A percentile compares a stretch with the other conserved stretches of the same genome.
These are phyloP conservation scores for Dolichallabes microphthalmus DNA, from an alignment of 2,113 vertebrate genomes.

Conservation along the genomic window DNA sequence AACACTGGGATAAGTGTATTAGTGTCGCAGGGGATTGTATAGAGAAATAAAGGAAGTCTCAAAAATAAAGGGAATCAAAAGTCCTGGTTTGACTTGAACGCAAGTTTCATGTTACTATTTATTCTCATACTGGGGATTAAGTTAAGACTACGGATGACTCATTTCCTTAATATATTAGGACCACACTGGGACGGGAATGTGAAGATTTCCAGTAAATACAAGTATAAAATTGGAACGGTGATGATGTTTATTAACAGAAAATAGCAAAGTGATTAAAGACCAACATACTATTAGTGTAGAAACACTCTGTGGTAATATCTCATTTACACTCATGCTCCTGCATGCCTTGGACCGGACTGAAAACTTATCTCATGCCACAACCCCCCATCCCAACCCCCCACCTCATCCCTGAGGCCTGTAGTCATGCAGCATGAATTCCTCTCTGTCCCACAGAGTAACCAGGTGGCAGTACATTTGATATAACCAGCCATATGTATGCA, in stretches of 20 bases:
- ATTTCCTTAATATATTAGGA: neutral
- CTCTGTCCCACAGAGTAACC: constrained; percentile 29
- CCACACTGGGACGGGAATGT: neutral
- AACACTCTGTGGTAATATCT: constrained; percentile 1
- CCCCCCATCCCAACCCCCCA: neutral
- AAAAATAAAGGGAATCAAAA: too few species aligned
- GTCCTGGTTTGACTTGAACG: too few species aligned
- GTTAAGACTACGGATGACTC: neutral
- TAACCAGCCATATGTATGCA: neutral
- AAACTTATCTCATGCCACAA: constrained; percentile 37
- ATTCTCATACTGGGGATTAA: neutral
- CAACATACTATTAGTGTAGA: neutral
- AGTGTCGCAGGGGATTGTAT: too few species aligned
- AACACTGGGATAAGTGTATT: too few species aligned
- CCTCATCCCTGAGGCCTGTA: constrained; percentile 9
- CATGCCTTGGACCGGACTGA: constrained; percentile 1
- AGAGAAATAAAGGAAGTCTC: too few species aligned
- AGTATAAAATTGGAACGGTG: too few species aligned
- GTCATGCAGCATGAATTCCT: constrained; percentile 40
- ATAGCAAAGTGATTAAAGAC: neutral
- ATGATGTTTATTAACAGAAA: neutral
- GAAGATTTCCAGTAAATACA: neutral
- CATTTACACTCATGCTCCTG: constrained; percentile 20
- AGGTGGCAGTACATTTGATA: constrained; percentile 16
- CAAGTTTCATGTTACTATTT: neutral